phyloP scores from a whole-genome alignment of 1,140 invertebrate species.

The Hyposmocoma kahamanoa region DNA sequence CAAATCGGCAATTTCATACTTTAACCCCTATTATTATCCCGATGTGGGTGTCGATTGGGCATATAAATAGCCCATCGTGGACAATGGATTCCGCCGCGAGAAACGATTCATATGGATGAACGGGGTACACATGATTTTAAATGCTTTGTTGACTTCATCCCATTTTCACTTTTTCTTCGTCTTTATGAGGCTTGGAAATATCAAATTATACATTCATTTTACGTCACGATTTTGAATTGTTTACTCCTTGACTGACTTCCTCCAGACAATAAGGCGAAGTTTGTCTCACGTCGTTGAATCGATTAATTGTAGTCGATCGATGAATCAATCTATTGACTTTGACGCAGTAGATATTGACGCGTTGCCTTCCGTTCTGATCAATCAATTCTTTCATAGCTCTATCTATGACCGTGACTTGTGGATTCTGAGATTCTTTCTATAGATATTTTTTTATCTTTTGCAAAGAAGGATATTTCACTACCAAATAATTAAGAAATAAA shows the following conservation, averaged over 20 bases:
- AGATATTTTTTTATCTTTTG: no score
- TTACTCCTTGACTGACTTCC: neutral
- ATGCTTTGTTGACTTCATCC: no score
- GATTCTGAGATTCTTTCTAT: neutral
- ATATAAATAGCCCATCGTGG: constrained; percentile 61
- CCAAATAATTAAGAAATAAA: no score
- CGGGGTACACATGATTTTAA: neutral
- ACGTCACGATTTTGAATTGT: neutral
- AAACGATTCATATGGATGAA: constrained; percentile 66
- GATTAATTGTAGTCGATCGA: neutral
- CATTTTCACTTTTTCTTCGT: no score
- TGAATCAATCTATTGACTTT: neutral
- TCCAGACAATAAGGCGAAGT: neutral
- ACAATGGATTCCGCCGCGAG: constrained; percentile 65
- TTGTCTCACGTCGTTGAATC: neutral
- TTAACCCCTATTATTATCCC: no score
- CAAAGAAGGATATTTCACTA: no score
- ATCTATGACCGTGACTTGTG: neutral
- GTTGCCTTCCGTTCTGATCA: neutral
- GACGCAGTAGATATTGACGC: neutral
- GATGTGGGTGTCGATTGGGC: constrained; percentile 41
- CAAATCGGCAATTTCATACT: no score
- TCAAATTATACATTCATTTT: no score
- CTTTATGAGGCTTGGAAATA: no score
- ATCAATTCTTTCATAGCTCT: neutral